Evolutionary conservation across 2,888 invertebrate genomes (phyloP).

Genomic region (Noctua janthe): DNA sequence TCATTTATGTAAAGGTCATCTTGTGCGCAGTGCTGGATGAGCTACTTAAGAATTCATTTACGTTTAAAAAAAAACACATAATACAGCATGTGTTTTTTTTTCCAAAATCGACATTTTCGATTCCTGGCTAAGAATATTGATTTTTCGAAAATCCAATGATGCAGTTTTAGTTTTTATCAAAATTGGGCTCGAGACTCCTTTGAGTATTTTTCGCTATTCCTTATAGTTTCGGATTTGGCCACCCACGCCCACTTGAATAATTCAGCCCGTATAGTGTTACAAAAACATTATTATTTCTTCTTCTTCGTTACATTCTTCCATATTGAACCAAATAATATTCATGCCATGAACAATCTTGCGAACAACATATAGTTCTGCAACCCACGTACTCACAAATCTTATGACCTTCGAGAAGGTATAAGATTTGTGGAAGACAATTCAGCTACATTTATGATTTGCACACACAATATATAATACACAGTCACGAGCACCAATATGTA

Average conservation of each 20-base stretch:
- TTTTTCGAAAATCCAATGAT: too few species aligned
- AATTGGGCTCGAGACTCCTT: too few species aligned
- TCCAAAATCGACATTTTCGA: too few species aligned
- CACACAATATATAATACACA: not conserved
- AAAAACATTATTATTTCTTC: not conserved
- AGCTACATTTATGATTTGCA: not conserved
- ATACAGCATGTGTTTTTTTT: too few species aligned
- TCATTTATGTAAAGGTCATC: slow-evolving; percentile 27
- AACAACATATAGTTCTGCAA: not conserved
- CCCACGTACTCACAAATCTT: not conserved
- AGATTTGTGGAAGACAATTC: not conserved
- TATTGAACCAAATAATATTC: not conserved
- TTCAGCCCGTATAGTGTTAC: not conserved
- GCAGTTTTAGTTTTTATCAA: too few species aligned
- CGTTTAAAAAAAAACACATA: too few species aligned
- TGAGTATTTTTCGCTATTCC: too few species aligned
- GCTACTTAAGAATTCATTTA: not conserved
- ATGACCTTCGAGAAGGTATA: not conserved
- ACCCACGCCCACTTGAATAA: too few species aligned
- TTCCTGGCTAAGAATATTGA: too few species aligned
- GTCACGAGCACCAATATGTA: not conserved
- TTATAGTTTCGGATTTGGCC: too few species aligned
- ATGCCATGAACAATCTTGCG: not conserved
- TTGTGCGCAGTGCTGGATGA: slow-evolving; percentile 21
- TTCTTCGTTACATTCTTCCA: not conserved